phyloP scores from a whole-genome alignment of 1,140 invertebrate genomes.

The Diorhabda elongata region DNA sequence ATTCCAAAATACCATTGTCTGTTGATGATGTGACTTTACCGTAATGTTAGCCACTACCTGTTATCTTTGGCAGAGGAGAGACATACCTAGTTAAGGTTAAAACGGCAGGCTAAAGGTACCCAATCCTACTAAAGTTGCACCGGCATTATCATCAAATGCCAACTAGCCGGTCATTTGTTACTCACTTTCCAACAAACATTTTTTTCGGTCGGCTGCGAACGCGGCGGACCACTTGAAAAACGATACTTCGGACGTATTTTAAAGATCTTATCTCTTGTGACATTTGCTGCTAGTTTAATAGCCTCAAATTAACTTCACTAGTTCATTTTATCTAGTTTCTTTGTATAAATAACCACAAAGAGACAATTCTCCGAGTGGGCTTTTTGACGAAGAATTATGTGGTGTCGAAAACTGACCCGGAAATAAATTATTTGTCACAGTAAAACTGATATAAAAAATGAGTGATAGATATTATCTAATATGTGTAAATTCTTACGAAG shows the following conservation, averaged over 20 bases:
- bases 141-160: constrained; percentile 41
- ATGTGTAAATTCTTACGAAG: too few species aligned
- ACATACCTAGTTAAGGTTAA: constrained; percentile 36
- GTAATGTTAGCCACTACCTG: not conserved
- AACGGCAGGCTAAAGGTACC: constrained; percentile 30
- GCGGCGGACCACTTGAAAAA: constrained; percentile 36
- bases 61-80: constrained; percentile 34
- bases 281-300: constrained; percentile 43
- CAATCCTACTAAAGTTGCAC: constrained; percentile 31
- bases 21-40: not conserved
- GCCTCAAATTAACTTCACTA: constrained; percentile 42
- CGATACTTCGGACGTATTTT: constrained; percentile 35
- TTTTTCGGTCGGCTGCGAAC: constrained; percentile 33
- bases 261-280: constrained; percentile 39
- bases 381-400: not conserved
- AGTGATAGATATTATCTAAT: too few species aligned
- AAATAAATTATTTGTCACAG: not conserved
- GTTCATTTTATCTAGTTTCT: constrained; percentile 33
- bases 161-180: constrained; percentile 40
- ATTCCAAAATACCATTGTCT: too few species aligned
- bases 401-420: constrained; percentile 2
- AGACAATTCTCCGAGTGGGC: not conserved
- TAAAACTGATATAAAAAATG: too few species aligned
- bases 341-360: constrained; percentile 11
- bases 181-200: not conserved